Conservation (phyloP, 2,113 vertebrate species). For the Eudyptes chrysolophus region DNA sequence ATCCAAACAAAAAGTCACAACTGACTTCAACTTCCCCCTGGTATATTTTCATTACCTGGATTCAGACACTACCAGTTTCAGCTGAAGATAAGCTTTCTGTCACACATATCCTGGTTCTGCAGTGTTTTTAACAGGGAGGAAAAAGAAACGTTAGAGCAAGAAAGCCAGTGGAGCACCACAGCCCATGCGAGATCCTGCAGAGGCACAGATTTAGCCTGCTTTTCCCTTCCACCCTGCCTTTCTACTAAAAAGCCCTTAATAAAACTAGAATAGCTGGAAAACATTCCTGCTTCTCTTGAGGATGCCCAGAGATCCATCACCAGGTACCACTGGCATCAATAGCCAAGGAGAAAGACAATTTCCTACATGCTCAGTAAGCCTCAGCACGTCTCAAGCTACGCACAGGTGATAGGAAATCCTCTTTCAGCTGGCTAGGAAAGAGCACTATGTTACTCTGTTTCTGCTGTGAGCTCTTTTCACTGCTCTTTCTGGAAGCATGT, state of each 20-base stretch:
- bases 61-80: not conserved
- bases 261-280: not conserved
- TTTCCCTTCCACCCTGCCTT: not conserved
- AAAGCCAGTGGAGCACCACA: not conserved
- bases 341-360: not conserved
- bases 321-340: not conserved
- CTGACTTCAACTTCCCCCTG: not conserved
- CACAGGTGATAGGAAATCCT: not conserved
- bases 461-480: not conserved
- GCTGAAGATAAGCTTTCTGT: not conserved
- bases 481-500: not conserved
- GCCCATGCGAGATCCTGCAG: not conserved
- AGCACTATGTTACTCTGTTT: not conserved
- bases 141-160: not conserved
- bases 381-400: not conserved
- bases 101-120: not conserved
- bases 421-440: not conserved
- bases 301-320: rapidly evolving
- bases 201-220: not conserved
- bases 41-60: not conserved
- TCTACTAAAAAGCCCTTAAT: not conserved
- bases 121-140: not conserved
- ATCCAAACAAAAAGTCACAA: not conserved
- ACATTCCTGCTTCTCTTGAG: not conserved
- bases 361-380: not conserved